These are phyloP conservation scores for Drosophila tanythrix DNA, from an alignment of 2,888 invertebrate genomes.

Conservation along the genomic window DNA sequence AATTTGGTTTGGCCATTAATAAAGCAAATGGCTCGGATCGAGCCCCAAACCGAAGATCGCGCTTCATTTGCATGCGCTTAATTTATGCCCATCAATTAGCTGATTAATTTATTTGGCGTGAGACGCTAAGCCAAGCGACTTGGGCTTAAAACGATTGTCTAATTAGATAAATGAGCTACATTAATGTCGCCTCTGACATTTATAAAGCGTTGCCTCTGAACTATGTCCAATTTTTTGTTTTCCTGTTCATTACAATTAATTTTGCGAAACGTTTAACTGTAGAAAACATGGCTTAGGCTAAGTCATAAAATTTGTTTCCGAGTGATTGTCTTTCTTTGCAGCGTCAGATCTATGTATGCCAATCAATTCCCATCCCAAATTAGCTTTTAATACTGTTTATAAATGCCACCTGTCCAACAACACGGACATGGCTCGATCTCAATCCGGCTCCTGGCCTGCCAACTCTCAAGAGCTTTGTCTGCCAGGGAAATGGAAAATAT, in stretches of 20 bases:
- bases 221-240: constrained; percentile 18
- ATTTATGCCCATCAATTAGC: constrained; percentile 78
- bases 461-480: constrained; percentile 29
- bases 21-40: constrained; percentile 36
- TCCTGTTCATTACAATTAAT: constrained; percentile 23
- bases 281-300: neutral
- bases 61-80: constrained; percentile 67
- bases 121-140: constrained; percentile 48
- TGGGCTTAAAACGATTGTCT: constrained; percentile 74
- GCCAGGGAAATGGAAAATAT: constrained; percentile 70
- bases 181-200: constrained; percentile 74
- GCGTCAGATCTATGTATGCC: constrained; percentile 55
- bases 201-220: constrained; percentile 53
- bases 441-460: constrained; percentile 47
- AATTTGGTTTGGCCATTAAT: constrained; percentile 71
- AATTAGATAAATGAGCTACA: constrained; percentile 78
- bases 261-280: constrained; percentile 24
- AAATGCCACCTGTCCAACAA: constrained; percentile 72
- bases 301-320: constrained; percentile 6
- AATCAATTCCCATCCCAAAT: constrained; percentile 67
- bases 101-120: constrained; percentile 78
- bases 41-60: constrained; percentile 26
- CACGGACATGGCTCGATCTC: constrained; percentile 68
- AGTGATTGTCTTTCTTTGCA: constrained; percentile 7
- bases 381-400: constrained; percentile 61